Base-by-base conservation (phyloP, 2,888 invertebrate species). In the Terebella lapidaria region DNA sequence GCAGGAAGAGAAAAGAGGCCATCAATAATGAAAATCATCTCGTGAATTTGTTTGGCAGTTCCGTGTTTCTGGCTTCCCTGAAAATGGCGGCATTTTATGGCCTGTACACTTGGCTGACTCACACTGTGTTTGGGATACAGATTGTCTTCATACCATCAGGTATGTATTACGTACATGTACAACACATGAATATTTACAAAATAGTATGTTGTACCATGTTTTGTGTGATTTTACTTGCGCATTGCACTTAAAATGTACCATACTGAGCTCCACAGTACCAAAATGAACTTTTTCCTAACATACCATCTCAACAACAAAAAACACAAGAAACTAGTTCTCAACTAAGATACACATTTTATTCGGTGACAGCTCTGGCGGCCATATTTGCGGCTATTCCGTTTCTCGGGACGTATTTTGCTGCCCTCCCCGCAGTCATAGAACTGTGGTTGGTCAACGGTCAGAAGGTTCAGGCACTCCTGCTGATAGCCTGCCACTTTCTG, bases 11-110 rank as follows among this genome's bases (percentile, higher is more conserved):
- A n/a, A n/a, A n/a, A n/a, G n/a, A n/a, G n/a, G n/a, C n/a, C n/a
- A n/a, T n/a, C n/a, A n/a, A n/a, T n/a, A n/a, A n/a, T n/a, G n/a
- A n/a, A n/a, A n/a, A n/a, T n/a, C n/a, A n/a, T n/a, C n/a, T n/a
- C n/a, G n/a, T n/a, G n/a, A n/a, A n/a, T n/a, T n/a, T n/a, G n/a
- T n/a, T n/a, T n/a, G n/a, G 46, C 58, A 94, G 93, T 71, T 93
- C 94, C 70, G 97, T 99, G 18, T 92, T 99, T 78, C 87, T 91
- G 62, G 95, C 96, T 0, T 94, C 96, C 1, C 89, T 95, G 72
- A 99, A 97, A 83, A 92, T 97, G 87, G 92, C 94, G 0, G 84
- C 91, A 0, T 99, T 99, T 83, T 97, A 99, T 78, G 97, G 96
- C 0, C 84, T 97, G 66, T 99, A 96, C 88, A 97, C 97, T 0